phyloP scores from a whole-genome alignment of 35 echinoderm and acorn worm genomes.

The Holothuria glaberrima region DNA sequence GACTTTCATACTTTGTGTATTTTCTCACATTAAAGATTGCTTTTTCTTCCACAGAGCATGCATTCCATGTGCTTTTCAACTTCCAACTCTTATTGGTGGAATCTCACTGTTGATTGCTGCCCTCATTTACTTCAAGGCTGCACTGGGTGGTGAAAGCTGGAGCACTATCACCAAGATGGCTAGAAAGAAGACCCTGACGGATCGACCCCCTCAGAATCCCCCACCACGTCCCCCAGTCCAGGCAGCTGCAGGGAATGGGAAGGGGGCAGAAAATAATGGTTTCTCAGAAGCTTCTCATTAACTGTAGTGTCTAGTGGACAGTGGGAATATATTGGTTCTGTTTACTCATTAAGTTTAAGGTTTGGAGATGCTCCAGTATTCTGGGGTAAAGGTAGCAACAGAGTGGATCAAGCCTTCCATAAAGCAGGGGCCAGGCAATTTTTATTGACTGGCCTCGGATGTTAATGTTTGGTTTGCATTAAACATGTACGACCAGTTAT shows the following conservation, averaged over 20 bases:
- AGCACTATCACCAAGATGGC: not conserved
- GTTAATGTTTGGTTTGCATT: too few species aligned
- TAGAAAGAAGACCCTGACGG: slow-evolving; percentile 78
- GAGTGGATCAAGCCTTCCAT: too few species aligned
- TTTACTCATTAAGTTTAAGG: too few species aligned
- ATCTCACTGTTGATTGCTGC: slow-evolving; percentile 79
- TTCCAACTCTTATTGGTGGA: slow-evolving; percentile 89
- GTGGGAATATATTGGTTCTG: too few species aligned
- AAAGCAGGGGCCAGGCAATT: too few species aligned
- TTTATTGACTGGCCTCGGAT: too few species aligned
- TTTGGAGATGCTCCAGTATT: too few species aligned
- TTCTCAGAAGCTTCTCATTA: not conserved
- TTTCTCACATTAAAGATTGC: too few species aligned
- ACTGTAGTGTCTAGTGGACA: too few species aligned
- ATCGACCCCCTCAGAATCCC: slow-evolving; percentile 79
- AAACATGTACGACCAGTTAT: too few species aligned
- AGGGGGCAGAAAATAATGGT: not conserved
- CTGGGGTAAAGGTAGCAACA: too few species aligned
- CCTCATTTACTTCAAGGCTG: slow-evolving; percentile 96
- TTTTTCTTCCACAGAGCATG: slow-evolving; percentile 63
- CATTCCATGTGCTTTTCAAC: slow-evolving; percentile 83
- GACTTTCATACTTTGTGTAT: too few species aligned
- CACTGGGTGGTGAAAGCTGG: slow-evolving; percentile 93
- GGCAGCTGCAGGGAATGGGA: slow-evolving; percentile 42
- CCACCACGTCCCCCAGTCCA: slow-evolving; percentile 87